Conservation (phyloP, 2,797 vertebrate species). For the Rhabdophis nuchalis region DNA sequence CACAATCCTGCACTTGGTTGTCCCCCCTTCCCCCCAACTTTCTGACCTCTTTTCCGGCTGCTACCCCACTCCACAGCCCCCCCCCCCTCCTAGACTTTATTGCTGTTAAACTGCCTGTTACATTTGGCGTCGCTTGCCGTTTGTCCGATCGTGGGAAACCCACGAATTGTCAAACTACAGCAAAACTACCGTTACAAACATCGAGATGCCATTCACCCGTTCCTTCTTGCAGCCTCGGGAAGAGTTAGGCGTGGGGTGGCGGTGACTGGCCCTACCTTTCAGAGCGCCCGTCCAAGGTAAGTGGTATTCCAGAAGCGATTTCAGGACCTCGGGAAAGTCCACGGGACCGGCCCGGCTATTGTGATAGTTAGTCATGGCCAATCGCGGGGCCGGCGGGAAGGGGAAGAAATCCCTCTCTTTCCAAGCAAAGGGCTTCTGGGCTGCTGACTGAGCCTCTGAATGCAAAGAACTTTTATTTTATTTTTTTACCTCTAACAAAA, state of each 20-base stretch:
- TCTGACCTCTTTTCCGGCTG: background rate
- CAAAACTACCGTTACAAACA: background rate
- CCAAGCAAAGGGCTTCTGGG: background rate
- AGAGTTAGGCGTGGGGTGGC: background rate
- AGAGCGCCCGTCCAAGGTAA: conserved; percentile 74
- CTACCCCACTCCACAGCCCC: too few relatives aligned
- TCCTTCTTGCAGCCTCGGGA: background rate
- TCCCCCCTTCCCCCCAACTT: background rate
- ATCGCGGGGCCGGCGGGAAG: background rate
- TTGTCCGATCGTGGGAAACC: background rate
- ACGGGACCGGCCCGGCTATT: conserved; percentile 61
- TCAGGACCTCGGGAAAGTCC: conserved; percentile 83
- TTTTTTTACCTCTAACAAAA: background rate
- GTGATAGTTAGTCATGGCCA: conserved; percentile 67
- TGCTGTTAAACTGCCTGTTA: background rate
- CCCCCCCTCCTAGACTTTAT: background rate
- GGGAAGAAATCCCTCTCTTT: background rate
- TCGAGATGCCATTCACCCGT: background rate
- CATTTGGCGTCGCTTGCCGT: background rate
- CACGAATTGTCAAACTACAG: background rate
- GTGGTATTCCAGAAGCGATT: conserved; percentile 82
- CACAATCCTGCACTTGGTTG: conserved; percentile 28
- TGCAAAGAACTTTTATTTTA: background rate
- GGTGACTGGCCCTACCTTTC: conserved; percentile 67
- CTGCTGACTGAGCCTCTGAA: background rate